Percentiles rank a stretch among this genome's conserved stretches.
Evolutionary conservation across 2,113 vertebrate genomes (phyloP).

Genomic region (Pseudorhombus dupliciocellatus): DNA sequence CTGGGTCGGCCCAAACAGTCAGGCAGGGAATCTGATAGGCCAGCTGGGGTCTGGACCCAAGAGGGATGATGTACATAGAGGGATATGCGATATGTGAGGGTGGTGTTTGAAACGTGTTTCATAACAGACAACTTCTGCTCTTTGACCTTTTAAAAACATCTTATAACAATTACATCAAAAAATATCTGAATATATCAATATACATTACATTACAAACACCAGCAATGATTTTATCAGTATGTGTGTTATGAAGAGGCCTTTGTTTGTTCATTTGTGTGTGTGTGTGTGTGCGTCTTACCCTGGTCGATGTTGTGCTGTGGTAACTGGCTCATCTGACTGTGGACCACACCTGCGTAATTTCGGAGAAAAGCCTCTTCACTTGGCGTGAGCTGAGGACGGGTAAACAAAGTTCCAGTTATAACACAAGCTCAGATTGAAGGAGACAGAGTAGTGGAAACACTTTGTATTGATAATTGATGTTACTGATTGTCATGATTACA

Average conservation of each 20-base stretch:
- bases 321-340: slow-evolving; percentile 97
- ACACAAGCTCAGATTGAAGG: not conserved
- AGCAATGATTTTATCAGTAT: too few relatives aligned
- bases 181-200: not conserved
- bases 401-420: slow-evolving; percentile 2
- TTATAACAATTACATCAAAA: not conserved
- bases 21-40: slow-evolving; percentile 20
- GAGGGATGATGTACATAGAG: slow-evolving; percentile 13
- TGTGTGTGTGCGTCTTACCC: slow-evolving; percentile 81
- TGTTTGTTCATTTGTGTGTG: not conserved
- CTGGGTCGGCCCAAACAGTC: slow-evolving; percentile 19
- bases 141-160: not conserved
- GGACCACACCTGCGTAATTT: slow-evolving; percentile 93
- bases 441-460: not conserved
- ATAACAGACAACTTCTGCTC: not conserved
- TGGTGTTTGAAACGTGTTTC: not conserved
- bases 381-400: slow-evolving; percentile 86
- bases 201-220: too few relatives aligned
- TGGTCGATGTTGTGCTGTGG: slow-evolving; percentile 98
- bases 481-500: too few relatives aligned
- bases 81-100: slow-evolving; percentile 39
- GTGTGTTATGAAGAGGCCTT: too few relatives aligned
- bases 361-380: slow-evolving; percentile 97
- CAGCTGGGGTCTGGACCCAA: slow-evolving; percentile 13
- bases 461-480: too few relatives aligned